phyloP scores from a whole-genome alignment of 1,140 invertebrate genomes.

The Druon quercuslanigerum region DNA sequence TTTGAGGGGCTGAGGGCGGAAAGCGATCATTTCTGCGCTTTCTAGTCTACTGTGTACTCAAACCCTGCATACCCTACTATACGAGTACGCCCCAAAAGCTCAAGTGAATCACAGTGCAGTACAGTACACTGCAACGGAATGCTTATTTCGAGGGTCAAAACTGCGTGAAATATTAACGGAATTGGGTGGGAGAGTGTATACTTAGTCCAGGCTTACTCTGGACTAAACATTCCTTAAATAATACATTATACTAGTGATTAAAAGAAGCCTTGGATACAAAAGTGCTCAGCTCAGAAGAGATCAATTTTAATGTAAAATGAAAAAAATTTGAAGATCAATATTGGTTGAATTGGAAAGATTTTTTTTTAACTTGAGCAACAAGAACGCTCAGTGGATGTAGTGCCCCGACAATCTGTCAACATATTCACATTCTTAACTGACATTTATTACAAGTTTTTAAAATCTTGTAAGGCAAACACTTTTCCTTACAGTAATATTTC shows the following conservation, averaged over 20 bases:
- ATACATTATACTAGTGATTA: neutral
- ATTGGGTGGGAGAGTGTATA: neutral
- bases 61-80: neutral
- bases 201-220: neutral
- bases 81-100: neutral
- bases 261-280: too few relatives aligned
- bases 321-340: too few relatives aligned
- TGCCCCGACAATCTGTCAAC: too few relatives aligned
- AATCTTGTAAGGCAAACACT: too few relatives aligned
- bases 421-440: too few relatives aligned
- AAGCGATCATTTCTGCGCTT: slow-evolving; percentile 11
- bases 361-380: too few relatives aligned
- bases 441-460: too few relatives aligned
- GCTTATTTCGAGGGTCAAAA: slow-evolving; percentile 20
- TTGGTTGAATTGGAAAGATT: too few relatives aligned
- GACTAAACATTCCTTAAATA: neutral
- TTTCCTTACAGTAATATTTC: too few relatives aligned
- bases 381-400: too few relatives aligned
- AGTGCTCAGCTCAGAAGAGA: too few relatives aligned
- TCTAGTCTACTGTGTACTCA: slow-evolving; percentile 15
- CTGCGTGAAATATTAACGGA: slow-evolving; percentile 8
- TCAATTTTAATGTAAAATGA: too few relatives aligned
- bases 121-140: slow-evolving; percentile 23
- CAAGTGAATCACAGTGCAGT: slow-evolving; percentile 11
- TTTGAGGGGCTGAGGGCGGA: neutral